Evolutionary conservation across 2,888 invertebrate genomes (phyloP), one percentile per base, ranked within the genome.

Genomic region (Drosophila macrospina): DNA sequence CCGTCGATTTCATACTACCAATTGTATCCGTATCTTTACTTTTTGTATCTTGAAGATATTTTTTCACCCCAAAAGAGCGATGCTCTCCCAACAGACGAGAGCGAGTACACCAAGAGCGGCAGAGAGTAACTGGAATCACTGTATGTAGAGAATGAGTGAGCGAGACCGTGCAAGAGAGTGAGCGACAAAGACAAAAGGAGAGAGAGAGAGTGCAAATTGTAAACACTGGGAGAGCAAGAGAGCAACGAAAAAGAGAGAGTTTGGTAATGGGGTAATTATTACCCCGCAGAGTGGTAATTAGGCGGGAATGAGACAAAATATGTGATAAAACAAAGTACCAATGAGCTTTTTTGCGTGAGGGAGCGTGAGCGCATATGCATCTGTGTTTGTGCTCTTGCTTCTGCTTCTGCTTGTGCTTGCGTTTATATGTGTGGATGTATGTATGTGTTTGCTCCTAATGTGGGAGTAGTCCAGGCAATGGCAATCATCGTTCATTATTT

Each of bases 261-360:
- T 51, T 48, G 59, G 69, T 87, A 80, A 80, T 85, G 86, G 80
- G 88, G 82, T 89, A 83, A 83, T 83, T 83, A 83, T 82, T 87
- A 74, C 70, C 75, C 78, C 85, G 86, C 82, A 71, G 88, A 88
- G 89, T 85, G 89, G 89, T 83, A 83, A 83, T 83, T 89, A 83
- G 79, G 82, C 63, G 63, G 52, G 69, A 83, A 55, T 65, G 87
- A 81, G 82, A 83, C 69, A 57, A 62, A 39, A 57, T 67, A 66
- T 78, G 36, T 66, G 63, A 78, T 83, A 87, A 83, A 83, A 83
- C 82, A 89, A 87, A 85, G 74, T 84, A 71, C 74, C 78, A 70
- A 69, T 69, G 68, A 55, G 74, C 67, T 65, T 73, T 59, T 41
- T 47, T 50, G 55, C 64, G 41, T 62, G 55, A 47, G 60, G 56